These are phyloP conservation scores for Adoxophyes honmai DNA, from an alignment of 1,140 invertebrate species.

Conservation along the genomic window DNA sequence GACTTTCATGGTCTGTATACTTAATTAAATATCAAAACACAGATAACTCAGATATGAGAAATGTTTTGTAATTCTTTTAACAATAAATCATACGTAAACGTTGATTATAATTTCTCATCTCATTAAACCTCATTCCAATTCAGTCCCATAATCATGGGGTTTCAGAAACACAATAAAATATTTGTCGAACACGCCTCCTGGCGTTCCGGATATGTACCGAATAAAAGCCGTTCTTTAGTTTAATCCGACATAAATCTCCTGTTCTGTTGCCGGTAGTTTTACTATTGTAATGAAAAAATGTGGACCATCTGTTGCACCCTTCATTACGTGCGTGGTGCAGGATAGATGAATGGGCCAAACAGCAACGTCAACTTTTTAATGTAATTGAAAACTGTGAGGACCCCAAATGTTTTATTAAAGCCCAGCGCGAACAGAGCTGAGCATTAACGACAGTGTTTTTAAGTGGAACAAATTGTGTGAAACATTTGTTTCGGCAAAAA, in stretches of 20 bases:
- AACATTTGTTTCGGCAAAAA: constrained; percentile 9
- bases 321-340: constrained; percentile 52
- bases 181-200: constrained; percentile 53
- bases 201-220: constrained; percentile 59
- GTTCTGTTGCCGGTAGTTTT: constrained; percentile 53
- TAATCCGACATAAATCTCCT: constrained; percentile 72
- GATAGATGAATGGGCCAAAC: constrained; percentile 51
- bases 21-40: background rate
- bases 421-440: constrained; percentile 24
- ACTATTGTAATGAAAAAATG: constrained; percentile 70
- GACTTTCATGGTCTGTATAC: background rate
- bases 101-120: constrained; percentile 12
- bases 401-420: constrained; percentile 67
- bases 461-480: constrained; percentile 20
- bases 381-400: constrained; percentile 67
- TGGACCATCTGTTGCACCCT: constrained; percentile 73
- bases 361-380: constrained; percentile 66
- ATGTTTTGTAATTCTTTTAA: background rate
- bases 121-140: constrained; percentile 11
- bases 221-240: constrained; percentile 60
- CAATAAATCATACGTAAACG: constrained; percentile 20
- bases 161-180: constrained; percentile 53
- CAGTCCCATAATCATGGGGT: constrained; percentile 31
- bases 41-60: background rate
- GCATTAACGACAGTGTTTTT: constrained; percentile 31